Percentiles rank a stretch among this genome's conserved stretches.
Evolutionary conservation across 2,888 invertebrate genomes (phyloP).

Genomic region (Embidobia sp.): DNA sequence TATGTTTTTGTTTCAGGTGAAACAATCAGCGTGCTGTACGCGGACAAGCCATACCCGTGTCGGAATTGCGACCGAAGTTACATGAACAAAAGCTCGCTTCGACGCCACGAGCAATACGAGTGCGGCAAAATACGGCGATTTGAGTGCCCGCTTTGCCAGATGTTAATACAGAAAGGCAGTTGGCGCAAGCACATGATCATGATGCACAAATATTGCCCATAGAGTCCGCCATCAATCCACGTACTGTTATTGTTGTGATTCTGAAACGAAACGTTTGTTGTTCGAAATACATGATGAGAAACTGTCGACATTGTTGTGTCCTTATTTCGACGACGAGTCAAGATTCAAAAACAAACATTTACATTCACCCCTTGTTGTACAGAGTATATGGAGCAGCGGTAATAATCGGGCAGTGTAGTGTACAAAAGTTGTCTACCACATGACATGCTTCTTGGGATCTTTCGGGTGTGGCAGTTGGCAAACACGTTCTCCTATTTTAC

Average conservation of each 20-base stretch:
- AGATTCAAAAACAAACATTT: constrained; percentile 2
- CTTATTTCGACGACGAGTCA: constrained; percentile 44
- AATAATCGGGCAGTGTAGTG: constrained; percentile 34
- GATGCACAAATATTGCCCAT: constrained; percentile 63
- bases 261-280: constrained; percentile 8
- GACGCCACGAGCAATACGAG: constrained; percentile 72
- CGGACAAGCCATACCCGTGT: constrained; percentile 67
- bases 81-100: constrained; percentile 77
- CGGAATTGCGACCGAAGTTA: constrained; percentile 72
- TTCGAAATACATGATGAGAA: constrained; percentile 48
- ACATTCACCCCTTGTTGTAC: constrained; percentile 29
- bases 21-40: neutral
- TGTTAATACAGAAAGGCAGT: constrained; percentile 63
- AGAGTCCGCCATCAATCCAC: neutral
- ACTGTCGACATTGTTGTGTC: constrained; percentile 45
- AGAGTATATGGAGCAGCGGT: constrained; percentile 23
- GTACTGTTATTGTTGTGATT: constrained; percentile 27
- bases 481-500: constrained; percentile 37
- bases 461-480: constrained; percentile 51
- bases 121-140: constrained; percentile 71
- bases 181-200: constrained; percentile 68
- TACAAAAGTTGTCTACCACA: constrained; percentile 47
- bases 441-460: constrained; percentile 55
- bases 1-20: constrained; percentile 70
- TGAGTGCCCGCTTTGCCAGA: constrained; percentile 70